Base-by-base conservation (phyloP, 2,113 vertebrate genomes). In the Microtus oregoni region DNA sequence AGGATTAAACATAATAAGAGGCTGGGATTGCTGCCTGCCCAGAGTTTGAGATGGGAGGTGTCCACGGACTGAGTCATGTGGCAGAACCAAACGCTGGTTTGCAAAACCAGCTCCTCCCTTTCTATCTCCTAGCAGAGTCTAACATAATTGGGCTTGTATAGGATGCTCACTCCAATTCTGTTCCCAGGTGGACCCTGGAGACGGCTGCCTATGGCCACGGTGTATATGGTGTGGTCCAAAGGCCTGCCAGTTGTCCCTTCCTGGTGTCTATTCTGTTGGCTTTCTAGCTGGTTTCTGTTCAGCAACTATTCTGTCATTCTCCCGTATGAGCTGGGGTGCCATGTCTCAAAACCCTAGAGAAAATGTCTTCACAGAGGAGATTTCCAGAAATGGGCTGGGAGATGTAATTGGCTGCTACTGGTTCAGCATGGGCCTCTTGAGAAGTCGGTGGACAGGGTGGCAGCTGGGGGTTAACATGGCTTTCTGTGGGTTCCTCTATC, bases 141-240 rank as follows among this genome's bases (percentile, higher is more conserved):
- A 6, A 47, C 30, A 32, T 65, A 87, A 50, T 5, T 7, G 81
- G 9, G 10, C 32, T 32, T 72, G 3, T 41, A 0, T 9, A 3
- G 3, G 70, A 41, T 38, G 0, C 0, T 41, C 35, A 35, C n/a
- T 26, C 19, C 3, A 3, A 5, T 58, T 70, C 55, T 87, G 32
- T 30, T 44, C 92, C n/a, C 44, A 6, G 19, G 26, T 41, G 24
- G n/a, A 5, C 32, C 58, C 41, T 22, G 10, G 75, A 32, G 67
- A 17, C 50, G 0, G 2, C 30, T 6, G 35, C 3, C 12, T 10
- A 61, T 2, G 15, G 65, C 67, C 67, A 52, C 5, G n/a, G n/a
- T 17, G 52, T 68, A 8, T 0, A 0, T 41, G 24, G 20, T 35
- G 0, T 35, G 4, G 38, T 35, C 65, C 8, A 20, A 24, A n/a